These are phyloP conservation scores for Schrankia costaestrigalis DNA, from an alignment of 2,888 invertebrate species.

Conservation along the genomic window DNA sequence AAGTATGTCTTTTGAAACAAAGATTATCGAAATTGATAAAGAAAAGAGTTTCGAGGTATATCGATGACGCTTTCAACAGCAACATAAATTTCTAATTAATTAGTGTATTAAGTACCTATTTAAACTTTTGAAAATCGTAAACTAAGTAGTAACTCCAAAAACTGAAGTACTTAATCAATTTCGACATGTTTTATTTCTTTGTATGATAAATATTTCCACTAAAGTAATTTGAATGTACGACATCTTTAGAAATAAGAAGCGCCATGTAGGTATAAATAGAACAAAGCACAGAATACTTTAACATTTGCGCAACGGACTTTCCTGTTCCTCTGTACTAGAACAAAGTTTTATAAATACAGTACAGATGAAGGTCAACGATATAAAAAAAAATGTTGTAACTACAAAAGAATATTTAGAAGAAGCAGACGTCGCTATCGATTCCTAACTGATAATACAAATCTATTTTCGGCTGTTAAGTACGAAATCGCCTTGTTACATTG, in stretches of 20 bases:
- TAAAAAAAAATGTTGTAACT: constrained; percentile 38
- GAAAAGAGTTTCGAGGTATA: no score
- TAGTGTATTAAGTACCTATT: no score
- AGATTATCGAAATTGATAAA: no score
- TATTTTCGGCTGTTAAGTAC: constrained; percentile 53
- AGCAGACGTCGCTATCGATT: constrained; percentile 52
- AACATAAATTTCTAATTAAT: no score
- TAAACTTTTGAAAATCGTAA: no score
- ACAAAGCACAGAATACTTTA: constrained; percentile 6
- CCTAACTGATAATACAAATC: constrained; percentile 44
- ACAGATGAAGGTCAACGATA: constrained; percentile 61
- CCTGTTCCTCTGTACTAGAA: constrained; percentile 21
- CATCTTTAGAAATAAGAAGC: background rate
- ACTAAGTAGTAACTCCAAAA: no score
- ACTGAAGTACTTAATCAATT: no score
- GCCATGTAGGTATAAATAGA: constrained; percentile 13
- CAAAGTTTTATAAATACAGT: constrained; percentile 39
- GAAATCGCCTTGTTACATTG: constrained; percentile 45
- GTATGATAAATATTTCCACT: no score
- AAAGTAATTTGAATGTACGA: background rate
- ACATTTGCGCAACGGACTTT: constrained; percentile 30
- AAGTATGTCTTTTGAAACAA: no score
- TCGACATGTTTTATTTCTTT: no score
- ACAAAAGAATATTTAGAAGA: constrained; percentile 53
- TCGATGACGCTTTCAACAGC: no score